Conservation (phyloP, 2,888 invertebrate genomes). For the Camponotus fellah region DNA sequence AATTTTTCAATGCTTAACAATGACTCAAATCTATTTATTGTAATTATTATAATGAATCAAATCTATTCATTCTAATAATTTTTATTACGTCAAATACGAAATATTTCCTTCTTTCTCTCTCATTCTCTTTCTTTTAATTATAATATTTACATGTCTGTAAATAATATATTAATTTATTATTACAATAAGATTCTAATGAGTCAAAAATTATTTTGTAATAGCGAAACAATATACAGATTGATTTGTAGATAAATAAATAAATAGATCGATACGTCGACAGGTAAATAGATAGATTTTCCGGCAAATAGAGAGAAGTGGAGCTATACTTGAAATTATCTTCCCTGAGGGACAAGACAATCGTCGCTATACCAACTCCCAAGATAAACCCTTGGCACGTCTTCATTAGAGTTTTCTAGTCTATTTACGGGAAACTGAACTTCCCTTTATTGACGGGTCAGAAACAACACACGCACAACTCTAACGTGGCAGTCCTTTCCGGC, state of each 20-base stretch:
- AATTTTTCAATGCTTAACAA: not conserved
- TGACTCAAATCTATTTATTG: not conserved
- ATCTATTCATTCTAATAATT: not conserved
- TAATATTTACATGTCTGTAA: not conserved
- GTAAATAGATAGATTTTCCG: constrained; percentile 50
- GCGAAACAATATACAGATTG: not conserved
- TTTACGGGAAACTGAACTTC: constrained; percentile 76
- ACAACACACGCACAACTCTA: constrained; percentile 75
- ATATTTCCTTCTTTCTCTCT: not conserved
- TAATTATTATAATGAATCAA: no score
- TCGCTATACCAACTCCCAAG: constrained; percentile 77
- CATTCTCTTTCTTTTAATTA: not conserved
- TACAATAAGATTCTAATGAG: not conserved
- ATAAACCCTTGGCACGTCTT: constrained; percentile 84
- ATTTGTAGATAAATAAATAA: constrained; percentile 8
- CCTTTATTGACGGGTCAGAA: constrained; percentile 80
- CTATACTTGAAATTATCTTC: constrained; percentile 75
- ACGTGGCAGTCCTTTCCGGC: constrained; percentile 49
- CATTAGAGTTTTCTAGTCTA: constrained; percentile 83
- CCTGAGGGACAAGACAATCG: constrained; percentile 80
- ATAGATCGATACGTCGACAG: not conserved
- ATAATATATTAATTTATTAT: constrained; percentile 1
- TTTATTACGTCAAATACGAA: not conserved
- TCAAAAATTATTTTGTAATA: not conserved
- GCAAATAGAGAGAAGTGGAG: constrained; percentile 43